These are phyloP conservation scores for Zonitis immaculata DNA, from an alignment of 2,888 invertebrate genomes.

Conservation along the genomic window DNA sequence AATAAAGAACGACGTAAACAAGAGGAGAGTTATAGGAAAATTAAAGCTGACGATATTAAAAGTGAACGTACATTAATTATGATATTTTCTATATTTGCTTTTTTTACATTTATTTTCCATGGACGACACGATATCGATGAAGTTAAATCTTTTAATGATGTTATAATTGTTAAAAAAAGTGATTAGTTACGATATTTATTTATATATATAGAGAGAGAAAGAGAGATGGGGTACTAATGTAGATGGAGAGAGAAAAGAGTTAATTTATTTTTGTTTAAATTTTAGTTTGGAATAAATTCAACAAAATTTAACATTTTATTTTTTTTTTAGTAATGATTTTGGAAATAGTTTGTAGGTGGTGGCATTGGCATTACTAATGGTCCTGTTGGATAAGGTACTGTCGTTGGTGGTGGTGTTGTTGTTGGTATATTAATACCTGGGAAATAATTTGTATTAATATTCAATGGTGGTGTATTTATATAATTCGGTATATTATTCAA, in stretches of 20 bases:
- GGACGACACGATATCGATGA: neutral
- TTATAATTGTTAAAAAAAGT: neutral
- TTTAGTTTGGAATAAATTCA: too few species aligned
- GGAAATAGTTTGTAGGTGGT: conserved; percentile 40
- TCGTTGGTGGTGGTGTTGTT: conserved; percentile 29
- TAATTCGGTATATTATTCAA: conserved; percentile 41
- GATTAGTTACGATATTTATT: too few species aligned
- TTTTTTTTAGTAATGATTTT: conserved; percentile 46
- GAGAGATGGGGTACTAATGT: too few species aligned
- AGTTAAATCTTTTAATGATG: neutral
- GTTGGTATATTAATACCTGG: conserved; percentile 41
- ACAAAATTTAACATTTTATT: too few species aligned
- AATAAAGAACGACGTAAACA: neutral
- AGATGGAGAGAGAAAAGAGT: too few species aligned
- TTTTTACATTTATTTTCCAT: neutral
- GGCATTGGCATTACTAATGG: conserved; percentile 77
- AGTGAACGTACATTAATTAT: conserved; percentile 19
- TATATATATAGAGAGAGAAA: too few species aligned
- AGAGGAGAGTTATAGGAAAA: neutral
- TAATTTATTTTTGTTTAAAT: too few species aligned
- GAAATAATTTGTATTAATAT: conserved; percentile 48
- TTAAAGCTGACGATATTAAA: conserved; percentile 8
- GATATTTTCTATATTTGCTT: neutral
- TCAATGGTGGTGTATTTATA: conserved; percentile 44
- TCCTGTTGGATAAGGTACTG: conserved; percentile 66